Conservation (phyloP, 2,797 vertebrate genomes). For the Liparis tanakae region DNA sequence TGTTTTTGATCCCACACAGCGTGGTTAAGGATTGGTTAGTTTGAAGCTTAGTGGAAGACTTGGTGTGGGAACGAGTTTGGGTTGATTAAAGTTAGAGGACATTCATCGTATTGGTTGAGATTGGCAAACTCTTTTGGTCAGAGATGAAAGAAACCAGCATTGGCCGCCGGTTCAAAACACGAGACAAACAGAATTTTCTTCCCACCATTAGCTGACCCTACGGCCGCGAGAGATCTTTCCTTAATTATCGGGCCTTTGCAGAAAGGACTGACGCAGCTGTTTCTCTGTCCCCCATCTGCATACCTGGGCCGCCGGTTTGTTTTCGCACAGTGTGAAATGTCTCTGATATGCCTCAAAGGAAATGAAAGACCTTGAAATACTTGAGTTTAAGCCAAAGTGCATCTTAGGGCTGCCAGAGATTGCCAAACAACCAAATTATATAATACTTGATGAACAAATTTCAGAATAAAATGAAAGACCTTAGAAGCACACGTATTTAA, state of each 20-base stretch:
- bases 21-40: background rate
- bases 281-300: background rate
- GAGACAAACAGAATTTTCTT: background rate
- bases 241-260: background rate
- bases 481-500: conserved; percentile 41
- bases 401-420: conserved; percentile 31
- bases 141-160: background rate
- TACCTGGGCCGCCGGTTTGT: conserved; percentile 12
- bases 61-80: background rate
- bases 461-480: conserved; percentile 29
- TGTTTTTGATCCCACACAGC: background rate
- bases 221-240: background rate
- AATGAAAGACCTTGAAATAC: conserved; percentile 51
- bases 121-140: background rate
- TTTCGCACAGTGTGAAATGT: conserved; percentile 28
- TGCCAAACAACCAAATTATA: conserved; percentile 23
- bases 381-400: conserved; percentile 40
- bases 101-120: background rate
- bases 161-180: background rate
- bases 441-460: conserved; percentile 20
- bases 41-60: background rate
- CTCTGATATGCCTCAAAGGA: conserved; percentile 23
- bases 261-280: background rate
- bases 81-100: background rate
- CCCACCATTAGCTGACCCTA: background rate